Evolutionary conservation across 2,888 invertebrate species (phyloP), one percentile per base, ranked within the genome.

Genomic region (Drosophila infuscata): DNA sequence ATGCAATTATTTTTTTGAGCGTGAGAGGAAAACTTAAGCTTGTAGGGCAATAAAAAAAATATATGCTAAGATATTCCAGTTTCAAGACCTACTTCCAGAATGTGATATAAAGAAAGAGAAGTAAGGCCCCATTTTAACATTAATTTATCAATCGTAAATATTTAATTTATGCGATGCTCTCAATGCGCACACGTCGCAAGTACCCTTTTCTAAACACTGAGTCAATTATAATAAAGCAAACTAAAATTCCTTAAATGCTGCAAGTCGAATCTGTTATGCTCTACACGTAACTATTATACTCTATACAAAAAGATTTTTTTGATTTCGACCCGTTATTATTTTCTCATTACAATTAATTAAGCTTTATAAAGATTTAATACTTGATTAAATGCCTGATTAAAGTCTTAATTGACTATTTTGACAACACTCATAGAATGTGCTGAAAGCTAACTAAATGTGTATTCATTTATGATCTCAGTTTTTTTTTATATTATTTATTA

Each of bases 1-100:
- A 88, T 86, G 88, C 85, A 58, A 84, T 87, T 75, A 64, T 30
- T 48, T 66, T 66, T 73, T 69, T 62, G 66, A 30, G 60, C 80
- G 78, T 88, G 85, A 46, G 86, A 88, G 48, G 25, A 3, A 51
- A 58, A 38, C 3, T 35, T 35, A 65, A 64, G 41, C 63, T 51
- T 59, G 66, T 15, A 33, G 41, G 15, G 17, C 64, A 63, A 57
- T 25, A 46, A 51, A 41, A 41, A 7, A 53, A 56, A 48, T 53
- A 32, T 66, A 71, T 78, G 71, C 79, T 67, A 71, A 71, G 67
- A 65, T 48, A 11, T 32, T 32, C 11, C 33, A 41, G 53, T 29
- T 46, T 36, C 35, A 75, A 52, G 70, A 71, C 56, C 63, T 71
- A 54, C 54, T 46, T 70, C 30, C 56, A 62, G 32, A 62, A 56